Evolutionary conservation across 2,797 vertebrate species (phyloP).

Genomic region (Apogon hyalosoma): DNA sequence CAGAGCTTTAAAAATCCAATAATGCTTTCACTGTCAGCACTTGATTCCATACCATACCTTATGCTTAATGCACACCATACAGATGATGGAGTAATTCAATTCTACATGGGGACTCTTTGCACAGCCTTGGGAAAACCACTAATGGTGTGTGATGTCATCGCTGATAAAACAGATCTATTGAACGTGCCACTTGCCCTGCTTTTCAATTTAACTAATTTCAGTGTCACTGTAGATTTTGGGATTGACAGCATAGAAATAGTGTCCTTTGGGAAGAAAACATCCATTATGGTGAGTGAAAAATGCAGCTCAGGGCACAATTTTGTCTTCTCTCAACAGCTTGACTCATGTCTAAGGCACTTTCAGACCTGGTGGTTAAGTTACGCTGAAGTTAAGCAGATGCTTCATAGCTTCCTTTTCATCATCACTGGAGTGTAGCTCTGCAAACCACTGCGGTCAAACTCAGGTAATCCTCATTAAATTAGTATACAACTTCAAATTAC

Average conservation of each 20-base stretch:
- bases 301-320: constrained; percentile 36
- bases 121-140: constrained; percentile 61
- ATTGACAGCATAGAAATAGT: constrained; percentile 39
- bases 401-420: constrained; percentile 26
- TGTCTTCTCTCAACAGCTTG: constrained; percentile 10
- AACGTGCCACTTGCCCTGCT: constrained; percentile 32
- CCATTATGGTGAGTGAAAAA: constrained; percentile 36
- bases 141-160: constrained; percentile 67
- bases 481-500: constrained; percentile 31
- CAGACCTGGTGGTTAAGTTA: constrained; percentile 5
- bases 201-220: constrained; percentile 56
- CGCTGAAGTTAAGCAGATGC: constrained; percentile 32
- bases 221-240: constrained; percentile 44
- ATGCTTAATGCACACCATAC: constrained; percentile 38
- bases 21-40: no score
- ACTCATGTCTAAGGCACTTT: constrained; percentile 19
- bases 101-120: constrained; percentile 42
- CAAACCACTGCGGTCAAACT: constrained; percentile 15
- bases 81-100: constrained; percentile 60
- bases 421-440: constrained; percentile 13
- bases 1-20: no score
- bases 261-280: constrained; percentile 37
- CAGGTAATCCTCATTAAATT: constrained; percentile 29
- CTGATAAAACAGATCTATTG: constrained; percentile 42
- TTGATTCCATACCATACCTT: not conserved